phyloP scores from a whole-genome alignment of 2,113 vertebrate genomes.

The Rafetus swinhoei region DNA sequence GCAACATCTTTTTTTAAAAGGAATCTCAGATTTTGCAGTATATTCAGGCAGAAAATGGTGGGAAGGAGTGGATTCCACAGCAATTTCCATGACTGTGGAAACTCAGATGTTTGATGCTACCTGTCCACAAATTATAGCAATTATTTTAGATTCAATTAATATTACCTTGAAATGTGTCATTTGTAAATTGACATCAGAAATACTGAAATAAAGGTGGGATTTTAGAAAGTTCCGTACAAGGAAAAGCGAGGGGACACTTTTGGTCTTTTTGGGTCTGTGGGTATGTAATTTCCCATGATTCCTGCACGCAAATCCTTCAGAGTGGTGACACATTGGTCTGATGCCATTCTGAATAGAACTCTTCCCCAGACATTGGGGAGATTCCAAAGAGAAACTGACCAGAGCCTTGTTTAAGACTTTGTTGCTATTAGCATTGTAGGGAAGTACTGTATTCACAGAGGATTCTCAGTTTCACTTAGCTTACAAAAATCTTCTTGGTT shows the following conservation, averaged over 20 bases:
- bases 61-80: neutral
- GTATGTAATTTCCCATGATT: neutral
- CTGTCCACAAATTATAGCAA: neutral
- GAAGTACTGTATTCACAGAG: fast-evolving
- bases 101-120: fast-evolving
- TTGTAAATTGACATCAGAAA: fast-evolving
- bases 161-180: neutral
- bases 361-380: neutral
- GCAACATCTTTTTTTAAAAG: neutral
- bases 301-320: neutral
- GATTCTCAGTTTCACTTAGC: neutral
- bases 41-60: neutral
- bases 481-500: neutral
- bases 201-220: neutral
- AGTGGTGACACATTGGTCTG: neutral
- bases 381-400: neutral
- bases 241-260: neutral
- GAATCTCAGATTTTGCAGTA: neutral
- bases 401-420: neutral
- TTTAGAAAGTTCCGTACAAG: neutral
- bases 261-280: fast-evolving
- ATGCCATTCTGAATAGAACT: fast-evolving
- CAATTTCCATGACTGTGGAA: neutral
- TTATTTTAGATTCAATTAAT: neutral
- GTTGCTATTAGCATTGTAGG: neutral